Evolutionary conservation across 2,888 invertebrate genomes (phyloP).

Genomic region (Melanostoma scalare): DNA sequence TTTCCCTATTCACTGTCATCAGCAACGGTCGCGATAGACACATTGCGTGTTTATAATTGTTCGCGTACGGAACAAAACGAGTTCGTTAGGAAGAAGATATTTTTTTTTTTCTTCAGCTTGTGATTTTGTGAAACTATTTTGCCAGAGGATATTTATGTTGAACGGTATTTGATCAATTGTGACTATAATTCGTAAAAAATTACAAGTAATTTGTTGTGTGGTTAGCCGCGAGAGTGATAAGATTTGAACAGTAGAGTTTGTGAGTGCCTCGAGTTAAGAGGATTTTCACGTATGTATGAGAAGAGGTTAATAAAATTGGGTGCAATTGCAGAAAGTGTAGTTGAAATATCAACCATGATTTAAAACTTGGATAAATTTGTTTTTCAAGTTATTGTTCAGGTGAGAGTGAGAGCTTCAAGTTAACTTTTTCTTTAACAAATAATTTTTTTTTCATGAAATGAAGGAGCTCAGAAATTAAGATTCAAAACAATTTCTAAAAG

Average conservation of each 20-base stretch:
- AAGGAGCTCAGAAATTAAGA: too few relatives aligned
- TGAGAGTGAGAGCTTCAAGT: too few relatives aligned
- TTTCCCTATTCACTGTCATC: constrained; percentile 55
- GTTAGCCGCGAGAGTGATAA: constrained; percentile 24
- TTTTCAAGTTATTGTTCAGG: not conserved
- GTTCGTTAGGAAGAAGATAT: constrained; percentile 13
- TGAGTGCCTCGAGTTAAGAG: constrained; percentile 17
- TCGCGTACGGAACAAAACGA: constrained; percentile 43
- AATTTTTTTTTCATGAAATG: too few relatives aligned
- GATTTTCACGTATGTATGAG: constrained; percentile 30
- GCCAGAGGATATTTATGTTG: constrained; percentile 60
- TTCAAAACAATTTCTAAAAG: too few relatives aligned
- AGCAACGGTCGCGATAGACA: constrained; percentile 43
- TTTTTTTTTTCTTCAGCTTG: constrained; percentile 17
- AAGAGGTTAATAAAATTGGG: constrained; percentile 2
- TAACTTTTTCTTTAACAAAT: too few relatives aligned
- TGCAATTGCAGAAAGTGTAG: constrained; percentile 36
- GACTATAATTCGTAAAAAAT: constrained; percentile 62
- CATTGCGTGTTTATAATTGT: constrained; percentile 70
- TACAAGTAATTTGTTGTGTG: constrained; percentile 55
- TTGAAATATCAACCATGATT: not conserved
- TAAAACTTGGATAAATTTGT: not conserved
- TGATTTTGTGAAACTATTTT: constrained; percentile 31
- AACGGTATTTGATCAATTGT: constrained; percentile 70
- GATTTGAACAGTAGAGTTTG: constrained; percentile 15